phyloP scores from a whole-genome alignment of 2,888 invertebrate species.

The Xiphydria camelus region DNA sequence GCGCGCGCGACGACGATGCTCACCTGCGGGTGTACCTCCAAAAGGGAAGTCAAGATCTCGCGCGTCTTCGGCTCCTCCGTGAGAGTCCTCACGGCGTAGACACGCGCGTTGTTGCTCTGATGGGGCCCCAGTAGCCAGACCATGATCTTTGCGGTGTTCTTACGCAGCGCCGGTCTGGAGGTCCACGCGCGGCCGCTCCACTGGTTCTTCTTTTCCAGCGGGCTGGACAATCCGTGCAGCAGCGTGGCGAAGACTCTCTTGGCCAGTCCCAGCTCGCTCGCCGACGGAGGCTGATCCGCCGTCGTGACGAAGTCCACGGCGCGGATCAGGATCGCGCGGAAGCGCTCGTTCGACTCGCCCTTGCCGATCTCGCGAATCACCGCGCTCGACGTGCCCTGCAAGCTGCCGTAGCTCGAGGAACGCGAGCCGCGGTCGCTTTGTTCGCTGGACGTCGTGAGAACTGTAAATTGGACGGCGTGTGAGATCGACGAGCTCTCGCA shows the following conservation, averaged over 20 bases:
- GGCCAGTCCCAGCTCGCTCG: constrained; percentile 56
- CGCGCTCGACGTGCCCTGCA: constrained; percentile 33
- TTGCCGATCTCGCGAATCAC: constrained; percentile 44
- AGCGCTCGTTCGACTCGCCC: constrained; percentile 62
- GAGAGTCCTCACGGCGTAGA: constrained; percentile 57
- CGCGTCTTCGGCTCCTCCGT: constrained; percentile 57
- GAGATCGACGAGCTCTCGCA: no score
- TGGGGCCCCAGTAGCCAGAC: constrained; percentile 59
- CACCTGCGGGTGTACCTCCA: constrained; percentile 57
- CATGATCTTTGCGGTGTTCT: constrained; percentile 57
- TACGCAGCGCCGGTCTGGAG: constrained; percentile 49
- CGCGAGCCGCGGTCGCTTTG: constrained; percentile 52
- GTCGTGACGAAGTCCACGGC: constrained; percentile 61
- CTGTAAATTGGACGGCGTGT: no score
- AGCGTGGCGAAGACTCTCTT: constrained; percentile 61
- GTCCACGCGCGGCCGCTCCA: constrained; percentile 55
- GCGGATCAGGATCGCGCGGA: constrained; percentile 59
- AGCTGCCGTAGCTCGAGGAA: constrained; percentile 48
- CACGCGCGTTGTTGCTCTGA: constrained; percentile 55
- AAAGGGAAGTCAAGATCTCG: constrained; percentile 54
- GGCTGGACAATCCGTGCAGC: constrained; percentile 56
- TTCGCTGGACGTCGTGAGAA: constrained; percentile 53
- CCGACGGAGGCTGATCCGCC: constrained; percentile 40
- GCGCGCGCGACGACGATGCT: no score
- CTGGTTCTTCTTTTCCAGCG: constrained; percentile 45